These are phyloP conservation scores for Sycophila texana DNA, from an alignment of 2,888 invertebrate genomes.

Conservation along the genomic window DNA sequence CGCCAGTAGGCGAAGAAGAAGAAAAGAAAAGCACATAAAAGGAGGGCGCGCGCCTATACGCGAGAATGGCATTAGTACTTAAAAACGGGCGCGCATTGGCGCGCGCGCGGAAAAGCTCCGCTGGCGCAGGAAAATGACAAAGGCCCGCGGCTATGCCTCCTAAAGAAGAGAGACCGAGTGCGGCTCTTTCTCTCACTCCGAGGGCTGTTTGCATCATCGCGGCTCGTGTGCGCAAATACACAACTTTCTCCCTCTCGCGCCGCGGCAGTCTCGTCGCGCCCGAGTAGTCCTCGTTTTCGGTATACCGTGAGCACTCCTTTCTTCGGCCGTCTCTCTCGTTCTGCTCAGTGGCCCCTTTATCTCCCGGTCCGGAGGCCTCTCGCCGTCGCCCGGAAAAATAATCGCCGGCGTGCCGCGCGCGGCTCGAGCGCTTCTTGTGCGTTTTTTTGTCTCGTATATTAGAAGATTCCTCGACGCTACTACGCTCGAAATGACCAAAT, in stretches of 20 bases:
- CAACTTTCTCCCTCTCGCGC: too few relatives aligned
- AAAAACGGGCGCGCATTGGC: constrained; percentile 38
- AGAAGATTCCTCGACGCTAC: neutral
- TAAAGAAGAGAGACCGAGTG: neutral
- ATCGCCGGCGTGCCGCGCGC: constrained; percentile 7
- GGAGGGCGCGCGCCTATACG: neutral
- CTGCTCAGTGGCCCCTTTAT: too few relatives aligned
- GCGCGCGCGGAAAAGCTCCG: constrained; percentile 60
- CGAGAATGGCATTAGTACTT: constrained; percentile 30
- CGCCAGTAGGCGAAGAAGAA: neutral
- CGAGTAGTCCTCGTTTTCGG: too few relatives aligned
- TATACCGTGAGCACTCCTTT: too few relatives aligned
- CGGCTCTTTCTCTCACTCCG: neutral
- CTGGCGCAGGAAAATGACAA: constrained; percentile 67
- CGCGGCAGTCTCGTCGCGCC: too few relatives aligned
- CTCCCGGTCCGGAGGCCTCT: too few relatives aligned
- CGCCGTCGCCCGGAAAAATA: constrained; percentile 34
- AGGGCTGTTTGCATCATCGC: too few relatives aligned
- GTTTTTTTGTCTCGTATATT: neutral
- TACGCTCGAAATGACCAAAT: neutral
- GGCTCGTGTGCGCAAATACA: too few relatives aligned
- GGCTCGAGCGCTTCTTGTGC: constrained; percentile 5
- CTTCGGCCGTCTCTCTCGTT: too few relatives aligned
- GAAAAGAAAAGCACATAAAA: neutral
- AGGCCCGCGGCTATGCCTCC: constrained; percentile 63